phyloP scores from a whole-genome alignment of 1,140 invertebrate genomes.

The Globodera rostochiensis region DNA sequence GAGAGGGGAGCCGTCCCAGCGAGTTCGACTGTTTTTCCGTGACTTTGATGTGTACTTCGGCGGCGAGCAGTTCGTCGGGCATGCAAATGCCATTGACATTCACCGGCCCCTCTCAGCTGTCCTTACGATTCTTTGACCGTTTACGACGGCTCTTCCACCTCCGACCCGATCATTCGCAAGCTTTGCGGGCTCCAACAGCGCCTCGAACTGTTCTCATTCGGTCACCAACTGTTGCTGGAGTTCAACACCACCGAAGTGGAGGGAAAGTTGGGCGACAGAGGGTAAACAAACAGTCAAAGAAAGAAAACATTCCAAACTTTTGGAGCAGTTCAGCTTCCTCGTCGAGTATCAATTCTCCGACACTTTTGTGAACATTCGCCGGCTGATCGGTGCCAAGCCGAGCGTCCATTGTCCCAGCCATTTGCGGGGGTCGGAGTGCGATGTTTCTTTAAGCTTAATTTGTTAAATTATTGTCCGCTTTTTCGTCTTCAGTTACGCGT shows the following conservation, averaged over 20 bases:
- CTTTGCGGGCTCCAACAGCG: conserved; percentile 89
- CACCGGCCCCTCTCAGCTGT: conserved; percentile 75
- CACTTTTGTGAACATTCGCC: conserved; percentile 55
- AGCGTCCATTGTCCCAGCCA: conserved; percentile 55
- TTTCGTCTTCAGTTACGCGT: conserved; percentile 35
- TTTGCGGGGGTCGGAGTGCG: conserved; percentile 62
- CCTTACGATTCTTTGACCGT: conserved; percentile 96
- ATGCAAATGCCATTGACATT: background rate
- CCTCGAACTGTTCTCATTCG: conserved; percentile 61
- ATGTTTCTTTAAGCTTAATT: conserved; percentile 33
- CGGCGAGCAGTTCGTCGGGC: conserved; percentile 86
- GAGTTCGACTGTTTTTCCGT: conserved; percentile 91
- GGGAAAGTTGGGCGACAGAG: conserved; percentile 50
- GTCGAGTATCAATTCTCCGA: conserved; percentile 65
- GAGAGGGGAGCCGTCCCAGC: conserved; percentile 82
- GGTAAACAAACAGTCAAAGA: conserved; percentile 34
- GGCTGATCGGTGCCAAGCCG: conserved; percentile 57
- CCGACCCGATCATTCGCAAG: conserved; percentile 85
- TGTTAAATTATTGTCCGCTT: too few species aligned
- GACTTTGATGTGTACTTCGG: conserved; percentile 99
- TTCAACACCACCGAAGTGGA: conserved; percentile 64
- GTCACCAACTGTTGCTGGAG: conserved; percentile 55
- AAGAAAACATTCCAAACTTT: background rate
- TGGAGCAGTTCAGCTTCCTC: conserved; percentile 48
- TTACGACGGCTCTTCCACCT: conserved; percentile 85